These are phyloP conservation scores for Anser brachyrhynchus DNA, from an alignment of 2,113 vertebrate species.

Conservation along the genomic window DNA sequence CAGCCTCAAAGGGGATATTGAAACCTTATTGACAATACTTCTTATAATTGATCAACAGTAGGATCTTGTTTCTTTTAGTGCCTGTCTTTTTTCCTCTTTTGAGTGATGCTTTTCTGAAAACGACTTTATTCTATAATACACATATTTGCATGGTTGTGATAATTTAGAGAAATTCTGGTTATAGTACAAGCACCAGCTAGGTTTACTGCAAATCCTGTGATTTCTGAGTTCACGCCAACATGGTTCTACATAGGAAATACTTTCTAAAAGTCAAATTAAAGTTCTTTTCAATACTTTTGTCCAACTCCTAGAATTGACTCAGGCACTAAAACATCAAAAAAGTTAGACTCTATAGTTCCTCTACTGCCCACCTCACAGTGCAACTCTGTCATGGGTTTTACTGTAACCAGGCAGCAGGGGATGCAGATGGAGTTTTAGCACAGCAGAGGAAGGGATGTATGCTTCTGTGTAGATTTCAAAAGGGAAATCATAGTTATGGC, in stretches of 20 bases:
- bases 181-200: not conserved
- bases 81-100: not conserved
- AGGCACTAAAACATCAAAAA: not conserved
- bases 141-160: not conserved
- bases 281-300: not conserved
- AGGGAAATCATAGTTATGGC: not conserved
- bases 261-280: not conserved
- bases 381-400: not conserved
- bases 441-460: not conserved
- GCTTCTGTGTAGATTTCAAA: not conserved
- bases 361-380: not conserved
- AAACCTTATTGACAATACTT: not conserved
- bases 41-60: not conserved
- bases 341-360: not conserved
- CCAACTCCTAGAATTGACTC: not conserved
- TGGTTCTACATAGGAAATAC: not conserved
- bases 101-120: not conserved
- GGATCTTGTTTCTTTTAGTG: not conserved
- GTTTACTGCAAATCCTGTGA: not conserved
- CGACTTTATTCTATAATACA: not conserved
- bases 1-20: not conserved
- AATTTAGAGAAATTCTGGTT: not conserved
- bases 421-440: not conserved
- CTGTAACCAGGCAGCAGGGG: not conserved
- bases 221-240: not conserved